These are phyloP conservation scores for Triplophysa dalaica DNA, from an alignment of 2,113 vertebrate species.

Conservation along the genomic window DNA sequence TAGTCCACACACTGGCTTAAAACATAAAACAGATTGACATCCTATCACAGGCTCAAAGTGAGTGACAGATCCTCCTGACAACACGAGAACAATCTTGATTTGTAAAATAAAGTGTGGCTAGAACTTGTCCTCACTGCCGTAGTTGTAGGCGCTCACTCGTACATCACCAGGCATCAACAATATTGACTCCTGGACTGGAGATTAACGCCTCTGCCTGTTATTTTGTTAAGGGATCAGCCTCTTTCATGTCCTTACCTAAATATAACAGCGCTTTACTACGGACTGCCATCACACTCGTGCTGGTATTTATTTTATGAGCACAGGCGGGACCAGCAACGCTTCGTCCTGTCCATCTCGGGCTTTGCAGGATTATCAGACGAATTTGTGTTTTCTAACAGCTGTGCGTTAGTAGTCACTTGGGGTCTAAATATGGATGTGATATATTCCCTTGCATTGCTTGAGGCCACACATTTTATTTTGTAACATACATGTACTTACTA, in stretches of 20 bases:
- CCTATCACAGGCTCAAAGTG: slow-evolving; percentile 40
- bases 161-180: slow-evolving; percentile 71
- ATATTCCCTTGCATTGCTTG: slow-evolving; percentile 45
- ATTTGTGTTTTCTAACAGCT: slow-evolving; percentile 86
- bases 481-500: too few relatives aligned
- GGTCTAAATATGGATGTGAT: slow-evolving; percentile 81
- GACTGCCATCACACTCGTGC: slow-evolving; percentile 67
- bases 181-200: slow-evolving; percentile 73
- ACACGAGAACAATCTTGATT: slow-evolving; percentile 9
- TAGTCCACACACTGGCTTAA: slow-evolving; percentile 27
- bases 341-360: slow-evolving; percentile 75
- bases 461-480: slow-evolving; percentile 3
- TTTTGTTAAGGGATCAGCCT: slow-evolving; percentile 77
- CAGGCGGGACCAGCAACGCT: slow-evolving; percentile 77
- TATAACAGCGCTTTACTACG: slow-evolving; percentile 68
- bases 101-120: slow-evolving; percentile 62
- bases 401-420: slow-evolving; percentile 79
- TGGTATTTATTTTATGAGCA: slow-evolving; percentile 78
- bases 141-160: slow-evolving; percentile 38
- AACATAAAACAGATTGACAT: slow-evolving; percentile 49
- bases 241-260: slow-evolving; percentile 77
- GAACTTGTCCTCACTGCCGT: slow-evolving; percentile 59
- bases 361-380: slow-evolving; percentile 81
- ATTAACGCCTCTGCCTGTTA: slow-evolving; percentile 76
- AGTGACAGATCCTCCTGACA: slow-evolving; percentile 28